Conservation (phyloP, 1,140 invertebrate species). For the Bradysia coprophila region DNA sequence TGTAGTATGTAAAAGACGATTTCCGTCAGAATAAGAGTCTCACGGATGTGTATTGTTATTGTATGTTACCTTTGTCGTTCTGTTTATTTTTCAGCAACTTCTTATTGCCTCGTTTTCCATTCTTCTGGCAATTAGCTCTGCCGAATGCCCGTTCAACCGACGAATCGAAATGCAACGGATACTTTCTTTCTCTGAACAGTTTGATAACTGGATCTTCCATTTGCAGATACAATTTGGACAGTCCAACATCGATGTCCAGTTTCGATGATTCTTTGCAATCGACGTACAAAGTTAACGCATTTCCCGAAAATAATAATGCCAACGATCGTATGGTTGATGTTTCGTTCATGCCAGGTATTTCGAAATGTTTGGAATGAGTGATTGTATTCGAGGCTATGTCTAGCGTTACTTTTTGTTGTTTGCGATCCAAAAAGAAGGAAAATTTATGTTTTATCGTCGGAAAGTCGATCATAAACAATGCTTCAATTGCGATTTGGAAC, state of each 20-base stretch:
- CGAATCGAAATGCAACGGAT: slow-evolving; percentile 26
- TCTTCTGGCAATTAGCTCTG: slow-evolving; percentile 22
- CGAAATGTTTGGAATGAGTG: slow-evolving; percentile 19
- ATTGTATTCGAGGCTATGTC: slow-evolving; percentile 21
- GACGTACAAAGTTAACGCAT: slow-evolving; percentile 17
- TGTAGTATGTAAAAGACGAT: no score
- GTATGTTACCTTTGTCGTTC: slow-evolving; percentile 18
- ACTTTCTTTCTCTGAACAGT: slow-evolving; percentile 28
- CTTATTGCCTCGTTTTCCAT: slow-evolving; percentile 14
- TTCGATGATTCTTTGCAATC: slow-evolving; percentile 21
- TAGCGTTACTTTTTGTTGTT: slow-evolving; percentile 33
- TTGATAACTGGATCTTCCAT: slow-evolving; percentile 24
- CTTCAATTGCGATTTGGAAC: slow-evolving; percentile 30
- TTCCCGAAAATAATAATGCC: slow-evolving; percentile 18
- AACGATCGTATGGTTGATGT: slow-evolving; percentile 21
- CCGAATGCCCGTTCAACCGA: slow-evolving; percentile 20
- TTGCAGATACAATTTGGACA: slow-evolving; percentile 19
- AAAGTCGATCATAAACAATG: slow-evolving; percentile 43
- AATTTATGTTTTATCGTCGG: slow-evolving; percentile 39
- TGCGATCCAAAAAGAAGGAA: slow-evolving; percentile 40
- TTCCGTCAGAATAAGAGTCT: no score
- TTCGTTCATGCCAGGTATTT: slow-evolving; percentile 20
- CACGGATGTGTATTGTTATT: no score
- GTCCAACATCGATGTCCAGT: slow-evolving; percentile 19
- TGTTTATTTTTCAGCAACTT: slow-evolving; percentile 20